These are phyloP conservation scores for Drosophila neotestacea DNA, from an alignment of 2,888 invertebrate genomes.

Conservation along the genomic window DNA sequence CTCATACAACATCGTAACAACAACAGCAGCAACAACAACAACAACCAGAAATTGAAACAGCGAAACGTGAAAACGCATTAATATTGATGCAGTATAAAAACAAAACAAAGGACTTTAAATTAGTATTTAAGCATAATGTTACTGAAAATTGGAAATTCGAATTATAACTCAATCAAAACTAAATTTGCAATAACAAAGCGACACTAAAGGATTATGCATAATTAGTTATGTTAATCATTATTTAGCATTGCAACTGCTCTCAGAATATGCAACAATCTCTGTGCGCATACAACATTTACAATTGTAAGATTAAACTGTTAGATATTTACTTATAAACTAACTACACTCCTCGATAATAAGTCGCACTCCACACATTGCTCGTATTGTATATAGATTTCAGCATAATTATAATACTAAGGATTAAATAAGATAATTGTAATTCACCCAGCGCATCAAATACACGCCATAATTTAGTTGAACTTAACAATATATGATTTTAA, in stretches of 20 bases:
- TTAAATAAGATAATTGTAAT: slow-evolving; percentile 29
- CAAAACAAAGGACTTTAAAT: slow-evolving; percentile 76
- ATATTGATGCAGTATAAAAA: slow-evolving; percentile 36
- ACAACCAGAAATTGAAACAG: slow-evolving; percentile 22
- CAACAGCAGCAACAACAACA: background rate
- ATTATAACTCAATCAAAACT: slow-evolving; percentile 44
- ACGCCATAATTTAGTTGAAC: slow-evolving; percentile 68
- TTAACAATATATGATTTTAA: slow-evolving; percentile 17
- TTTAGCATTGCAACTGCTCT: slow-evolving; percentile 34
- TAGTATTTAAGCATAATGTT: slow-evolving; percentile 72
- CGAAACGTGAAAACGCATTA: slow-evolving; percentile 32
- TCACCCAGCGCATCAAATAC: slow-evolving; percentile 55
- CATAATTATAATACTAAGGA: slow-evolving; percentile 10
- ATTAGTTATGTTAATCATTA: background rate
- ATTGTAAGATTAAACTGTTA: slow-evolving; percentile 30
- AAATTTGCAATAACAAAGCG: slow-evolving; percentile 11
- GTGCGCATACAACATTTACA: slow-evolving; percentile 33
- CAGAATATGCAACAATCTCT: slow-evolving; percentile 48
- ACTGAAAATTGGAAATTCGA: slow-evolving; percentile 37
- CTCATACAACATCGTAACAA: slow-evolving; percentile 26
- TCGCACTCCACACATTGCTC: slow-evolving; percentile 30
- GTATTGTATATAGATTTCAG: slow-evolving; percentile 63
- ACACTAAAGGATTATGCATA: slow-evolving; percentile 12
- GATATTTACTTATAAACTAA: slow-evolving; percentile 25
- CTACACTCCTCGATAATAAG: slow-evolving; percentile 43